These are phyloP conservation scores for Epinotia brunnichana DNA, from an alignment of 2,888 invertebrate species.

Conservation along the genomic window DNA sequence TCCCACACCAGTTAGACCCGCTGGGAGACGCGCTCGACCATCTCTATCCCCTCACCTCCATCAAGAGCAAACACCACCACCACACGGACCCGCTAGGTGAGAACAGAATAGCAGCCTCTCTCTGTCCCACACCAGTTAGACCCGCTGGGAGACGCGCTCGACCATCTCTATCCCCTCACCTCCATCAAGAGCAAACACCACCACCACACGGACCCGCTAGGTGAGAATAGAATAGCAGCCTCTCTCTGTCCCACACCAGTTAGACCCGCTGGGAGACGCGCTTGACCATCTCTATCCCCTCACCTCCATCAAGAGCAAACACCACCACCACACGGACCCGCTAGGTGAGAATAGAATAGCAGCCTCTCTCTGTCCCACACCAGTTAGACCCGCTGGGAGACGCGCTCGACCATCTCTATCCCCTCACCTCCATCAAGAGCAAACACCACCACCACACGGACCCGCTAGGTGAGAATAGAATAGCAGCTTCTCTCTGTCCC, in stretches of 20 bases:
- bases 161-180: conserved; percentile 1
- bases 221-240: not conserved
- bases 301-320: conserved; percentile 10
- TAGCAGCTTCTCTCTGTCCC: too few species aligned
- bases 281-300: not conserved
- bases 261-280: conserved; percentile 11
- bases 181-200: conserved; percentile 1
- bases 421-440: conserved; percentile 25
- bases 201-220: conserved; percentile 10
- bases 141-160: conserved; percentile 7
- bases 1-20: not conserved
- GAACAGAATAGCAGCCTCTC: not conserved
- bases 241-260: not conserved
- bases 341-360: not conserved
- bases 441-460: conserved; percentile 8
- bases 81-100: conserved; percentile 8
- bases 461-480: conserved; percentile 1
- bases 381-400: not conserved
- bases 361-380: not conserved
- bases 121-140: not conserved
- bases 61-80: conserved; percentile 1
- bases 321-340: conserved; percentile 5
- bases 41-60: conserved; percentile 6
- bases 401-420: conserved; percentile 16
- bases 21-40: conserved; percentile 3